Percentiles rank a stretch among this genome's conserved stretches.
These are phyloP conservation scores for Catotricha subobsoleta DNA, from an alignment of 2,888 invertebrate genomes.

Conservation along the genomic window DNA sequence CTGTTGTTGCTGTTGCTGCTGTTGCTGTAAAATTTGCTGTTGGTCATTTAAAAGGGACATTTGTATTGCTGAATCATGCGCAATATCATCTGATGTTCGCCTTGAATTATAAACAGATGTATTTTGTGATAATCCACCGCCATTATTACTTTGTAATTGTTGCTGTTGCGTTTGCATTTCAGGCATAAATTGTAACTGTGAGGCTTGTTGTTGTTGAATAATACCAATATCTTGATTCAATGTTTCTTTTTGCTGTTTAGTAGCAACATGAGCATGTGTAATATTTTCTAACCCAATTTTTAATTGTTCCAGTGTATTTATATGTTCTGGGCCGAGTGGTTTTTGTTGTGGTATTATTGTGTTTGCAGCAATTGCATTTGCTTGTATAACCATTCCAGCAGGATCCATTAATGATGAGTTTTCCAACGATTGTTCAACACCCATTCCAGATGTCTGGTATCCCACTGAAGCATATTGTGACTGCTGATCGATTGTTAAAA, in stretches of 20 bases:
- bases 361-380: conserved; percentile 14
- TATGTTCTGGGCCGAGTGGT: conserved; percentile 28
- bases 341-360: conserved; percentile 19
- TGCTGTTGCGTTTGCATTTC: conserved; percentile 14
- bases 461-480: conserved; percentile 15
- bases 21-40: background rate
- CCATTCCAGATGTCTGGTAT: too few species aligned
- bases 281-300: conserved; percentile 39
- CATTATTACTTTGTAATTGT: conserved; percentile 12
- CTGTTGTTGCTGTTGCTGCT: background rate
- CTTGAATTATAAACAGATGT: conserved; percentile 27
- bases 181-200: background rate
- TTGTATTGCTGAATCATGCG: background rate
- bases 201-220: conserved; percentile 8
- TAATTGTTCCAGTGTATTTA: conserved; percentile 36
- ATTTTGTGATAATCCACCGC: conserved; percentile 16
- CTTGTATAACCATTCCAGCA: background rate
- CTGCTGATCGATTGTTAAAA: background rate
- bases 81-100: conserved; percentile 24
- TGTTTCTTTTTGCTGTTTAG: too few species aligned
- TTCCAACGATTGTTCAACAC: too few species aligned
- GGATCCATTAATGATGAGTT: conserved; percentile 8
- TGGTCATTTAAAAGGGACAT: too few species aligned
- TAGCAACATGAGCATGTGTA: conserved; percentile 32
- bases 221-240: background rate